These are phyloP conservation scores for Archilochus colubris DNA, from an alignment of 2,113 vertebrate genomes.

Conservation along the genomic window DNA sequence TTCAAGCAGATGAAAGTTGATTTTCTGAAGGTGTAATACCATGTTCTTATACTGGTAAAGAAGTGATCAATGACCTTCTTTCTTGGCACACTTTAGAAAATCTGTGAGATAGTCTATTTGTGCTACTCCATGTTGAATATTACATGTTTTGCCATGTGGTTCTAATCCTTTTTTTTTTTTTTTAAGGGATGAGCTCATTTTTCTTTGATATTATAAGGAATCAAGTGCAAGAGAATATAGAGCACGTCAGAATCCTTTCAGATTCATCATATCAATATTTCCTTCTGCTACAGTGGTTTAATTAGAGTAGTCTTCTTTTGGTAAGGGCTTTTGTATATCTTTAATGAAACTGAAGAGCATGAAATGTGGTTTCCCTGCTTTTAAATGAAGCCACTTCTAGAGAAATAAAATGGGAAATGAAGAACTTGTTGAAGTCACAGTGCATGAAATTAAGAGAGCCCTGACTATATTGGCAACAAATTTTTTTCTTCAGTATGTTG, in stretches of 20 bases:
- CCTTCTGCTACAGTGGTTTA: conserved; percentile 75
- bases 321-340: conserved; percentile 77
- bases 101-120: background rate
- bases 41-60: background rate
- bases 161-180: conserved; percentile 33
- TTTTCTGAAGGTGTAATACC: background rate
- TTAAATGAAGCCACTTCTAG: conserved; percentile 81
- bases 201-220: conserved; percentile 7
- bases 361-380: conserved; percentile 81
- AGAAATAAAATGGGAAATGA: conserved; percentile 81
- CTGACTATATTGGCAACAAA: conserved; percentile 63
- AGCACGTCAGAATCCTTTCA: conserved; percentile 52
- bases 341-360: conserved; percentile 85
- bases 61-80: background rate
- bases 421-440: conserved; percentile 81
- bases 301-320: conserved; percentile 75
- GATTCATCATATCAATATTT: conserved; percentile 76
- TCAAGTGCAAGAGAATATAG: conserved; percentile 37
- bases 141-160: background rate
- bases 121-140: background rate
- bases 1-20: background rate
- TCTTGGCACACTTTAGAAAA: background rate
- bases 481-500: conserved; percentile 63
- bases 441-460: conserved; percentile 84
- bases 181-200: background rate